These are phyloP conservation scores for Echinops telfairi DNA, from an alignment of 2,113 vertebrate genomes.

Conservation along the genomic window DNA sequence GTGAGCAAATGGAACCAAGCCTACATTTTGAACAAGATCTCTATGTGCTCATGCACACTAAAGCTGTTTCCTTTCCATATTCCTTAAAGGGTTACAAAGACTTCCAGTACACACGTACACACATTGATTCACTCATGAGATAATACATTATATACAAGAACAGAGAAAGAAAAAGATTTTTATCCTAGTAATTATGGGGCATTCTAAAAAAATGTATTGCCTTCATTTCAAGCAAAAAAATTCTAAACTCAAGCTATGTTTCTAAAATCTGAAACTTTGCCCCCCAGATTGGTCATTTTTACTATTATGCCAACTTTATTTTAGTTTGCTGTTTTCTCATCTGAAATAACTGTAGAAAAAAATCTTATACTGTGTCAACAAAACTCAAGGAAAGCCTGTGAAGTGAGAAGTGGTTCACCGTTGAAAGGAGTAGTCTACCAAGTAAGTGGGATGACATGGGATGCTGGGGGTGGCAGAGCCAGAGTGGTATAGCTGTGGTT, in stretches of 20 bases:
- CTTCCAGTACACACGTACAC: not conserved
- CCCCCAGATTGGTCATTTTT: not conserved
- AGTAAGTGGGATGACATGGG: accelerated
- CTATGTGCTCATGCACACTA: not conserved
- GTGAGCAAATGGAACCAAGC: not conserved
- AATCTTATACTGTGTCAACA: not conserved
- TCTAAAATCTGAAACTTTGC: not conserved
- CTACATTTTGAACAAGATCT: not conserved
- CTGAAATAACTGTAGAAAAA: not conserved
- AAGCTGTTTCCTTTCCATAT: not conserved
- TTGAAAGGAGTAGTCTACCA: not conserved
- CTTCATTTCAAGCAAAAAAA: too few species aligned
- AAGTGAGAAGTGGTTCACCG: not conserved
- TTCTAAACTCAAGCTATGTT: too few species aligned
- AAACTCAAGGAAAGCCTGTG: conserved; percentile 15
- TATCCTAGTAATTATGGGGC: not conserved
- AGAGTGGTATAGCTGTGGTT: not conserved
- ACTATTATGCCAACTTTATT: not conserved
- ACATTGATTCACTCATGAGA: not conserved
- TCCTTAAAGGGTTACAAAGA: not conserved
- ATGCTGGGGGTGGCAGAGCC: not conserved
- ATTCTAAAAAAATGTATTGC: not conserved
- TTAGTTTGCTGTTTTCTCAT: conserved; percentile 1
- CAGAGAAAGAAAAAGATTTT: not conserved
- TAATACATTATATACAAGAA: not conserved